Evolutionary conservation across 1,140 invertebrate genomes (phyloP), one percentile per base, ranked within the genome.

Genomic region (Phymorhynchus buccinoides): DNA sequence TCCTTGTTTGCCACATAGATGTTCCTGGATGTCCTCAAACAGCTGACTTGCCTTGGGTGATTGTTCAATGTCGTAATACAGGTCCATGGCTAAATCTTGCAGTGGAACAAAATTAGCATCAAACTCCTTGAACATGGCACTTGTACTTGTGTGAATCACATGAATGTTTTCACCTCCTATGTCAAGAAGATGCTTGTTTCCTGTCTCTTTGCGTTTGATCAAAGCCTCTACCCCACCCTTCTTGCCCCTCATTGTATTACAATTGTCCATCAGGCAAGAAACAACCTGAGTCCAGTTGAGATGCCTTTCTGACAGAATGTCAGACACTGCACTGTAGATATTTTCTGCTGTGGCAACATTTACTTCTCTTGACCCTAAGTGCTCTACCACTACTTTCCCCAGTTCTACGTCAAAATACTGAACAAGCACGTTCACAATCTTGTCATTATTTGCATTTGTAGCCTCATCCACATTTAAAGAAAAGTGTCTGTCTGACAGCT

Each of bases 381-480:
- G 84, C 12, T 39, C 48, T n/a, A 81, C 3, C 68, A 32, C 44
- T 14, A 83, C 68, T 73, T 85, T 44, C 2, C 30, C 62, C 32
- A 35, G 30, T 32, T 83, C 73, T 16, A 71, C 80, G 80, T 83
- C 84, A 85, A 78, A 87, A 80, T 85, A 83, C 52, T 84, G 68
- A 2, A 85, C 84, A 27, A 87, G 39, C 16, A 85, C 44, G 48
- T 85, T 85, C 35, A 87, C n/a, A 6, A 87, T 78, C 66, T 87
- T 87, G 42, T 87, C 84, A 71, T 83, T 85, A 52, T 80, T 85
- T 16, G 75, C 82, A 66, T 87, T 87, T 71, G 86, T 87, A 16
- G 84, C 84, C 42, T 87, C 84, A 68, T 87, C 86, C 62, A 87
- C 56, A 78, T 87, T 87, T 3, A 85, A 62, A n/a, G 80, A 87